These are phyloP conservation scores for Micoletzkya japonica DNA, from an alignment of 2,888 invertebrate genomes.

Conservation along the genomic window DNA sequence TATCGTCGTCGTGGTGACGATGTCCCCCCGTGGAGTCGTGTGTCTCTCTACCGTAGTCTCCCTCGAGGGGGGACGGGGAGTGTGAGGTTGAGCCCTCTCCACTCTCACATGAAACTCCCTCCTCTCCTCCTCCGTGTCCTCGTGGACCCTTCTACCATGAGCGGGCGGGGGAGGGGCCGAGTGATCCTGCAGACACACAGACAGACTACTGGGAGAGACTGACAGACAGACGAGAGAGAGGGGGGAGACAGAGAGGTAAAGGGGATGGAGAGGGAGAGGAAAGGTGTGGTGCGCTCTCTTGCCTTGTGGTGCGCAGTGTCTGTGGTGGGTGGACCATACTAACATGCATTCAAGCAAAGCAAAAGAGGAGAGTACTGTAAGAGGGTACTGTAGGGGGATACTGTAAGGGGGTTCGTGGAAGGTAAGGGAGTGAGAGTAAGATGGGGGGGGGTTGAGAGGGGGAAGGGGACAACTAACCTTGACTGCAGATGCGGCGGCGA, in stretches of 20 bases:
- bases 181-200: neutral
- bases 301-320: no score
- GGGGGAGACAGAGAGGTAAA: no score
- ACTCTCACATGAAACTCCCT: slow-evolving; percentile 4
- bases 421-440: no score
- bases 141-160: slow-evolving; percentile 5
- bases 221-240: no score
- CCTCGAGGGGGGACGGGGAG: slow-evolving; percentile 2
- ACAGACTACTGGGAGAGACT: no score
- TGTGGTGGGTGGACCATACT: no score
- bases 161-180: slow-evolving; percentile 22
- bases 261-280: no score
- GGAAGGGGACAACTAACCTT: slow-evolving; percentile 63
- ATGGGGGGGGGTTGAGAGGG: slow-evolving; percentile 47
- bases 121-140: neutral
- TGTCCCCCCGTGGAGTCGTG: slow-evolving; percentile 16
- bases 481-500: slow-evolving; percentile 84
- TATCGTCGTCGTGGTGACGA: slow-evolving; percentile 23
- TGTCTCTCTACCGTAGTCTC: slow-evolving; percentile 22
- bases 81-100: slow-evolving; percentile 14
- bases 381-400: no score
- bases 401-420: no score
- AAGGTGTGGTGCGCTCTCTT: no score
- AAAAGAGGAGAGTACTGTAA: no score
- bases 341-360: no score